Evolutionary conservation across 2,888 invertebrate genomes (phyloP).

Genomic region (Smittia sp.): DNA sequence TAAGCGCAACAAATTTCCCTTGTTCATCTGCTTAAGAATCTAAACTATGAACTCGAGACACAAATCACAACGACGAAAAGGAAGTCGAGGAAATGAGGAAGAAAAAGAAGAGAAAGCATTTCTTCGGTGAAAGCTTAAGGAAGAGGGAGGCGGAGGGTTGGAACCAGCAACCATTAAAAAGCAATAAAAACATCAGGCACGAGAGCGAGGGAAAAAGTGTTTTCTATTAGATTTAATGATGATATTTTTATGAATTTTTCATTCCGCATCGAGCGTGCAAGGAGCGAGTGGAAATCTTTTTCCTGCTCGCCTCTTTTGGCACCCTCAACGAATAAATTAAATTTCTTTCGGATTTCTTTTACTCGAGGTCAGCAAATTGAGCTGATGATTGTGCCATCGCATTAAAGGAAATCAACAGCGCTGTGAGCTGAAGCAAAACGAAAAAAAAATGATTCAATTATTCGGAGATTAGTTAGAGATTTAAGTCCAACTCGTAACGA

Average conservation of each 20-base stretch:
- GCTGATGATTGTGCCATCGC: not conserved
- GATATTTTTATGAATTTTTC: constrained; percentile 31
- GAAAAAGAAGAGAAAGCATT: not conserved
- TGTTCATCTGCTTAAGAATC: not conserved
- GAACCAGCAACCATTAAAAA: constrained; percentile 21
- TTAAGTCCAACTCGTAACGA: not conserved
- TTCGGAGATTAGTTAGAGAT: constrained; percentile 13
- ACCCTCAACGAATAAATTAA: not conserved
- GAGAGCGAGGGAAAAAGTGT: not conserved
- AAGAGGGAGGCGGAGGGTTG: not conserved
- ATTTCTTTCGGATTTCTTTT: not conserved
- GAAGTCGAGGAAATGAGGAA: constrained; percentile 4
- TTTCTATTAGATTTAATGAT: constrained; percentile 24
- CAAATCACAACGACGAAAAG: not conserved
- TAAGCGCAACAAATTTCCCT: not conserved
- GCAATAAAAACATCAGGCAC: constrained; percentile 25
- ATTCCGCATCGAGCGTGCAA: not conserved
- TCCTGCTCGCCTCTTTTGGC: not conserved
- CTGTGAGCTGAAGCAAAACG: not conserved
- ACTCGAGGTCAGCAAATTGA: constrained; percentile 9
- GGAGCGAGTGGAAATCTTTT: not conserved
- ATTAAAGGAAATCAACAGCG: constrained; percentile 6
- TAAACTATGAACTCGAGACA: constrained; percentile 1
- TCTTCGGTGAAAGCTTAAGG: not conserved
- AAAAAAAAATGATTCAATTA: constrained; percentile 10